These are phyloP conservation scores for Colletes latitarsis DNA, from an alignment of 1,140 invertebrate species.

Conservation along the genomic window DNA sequence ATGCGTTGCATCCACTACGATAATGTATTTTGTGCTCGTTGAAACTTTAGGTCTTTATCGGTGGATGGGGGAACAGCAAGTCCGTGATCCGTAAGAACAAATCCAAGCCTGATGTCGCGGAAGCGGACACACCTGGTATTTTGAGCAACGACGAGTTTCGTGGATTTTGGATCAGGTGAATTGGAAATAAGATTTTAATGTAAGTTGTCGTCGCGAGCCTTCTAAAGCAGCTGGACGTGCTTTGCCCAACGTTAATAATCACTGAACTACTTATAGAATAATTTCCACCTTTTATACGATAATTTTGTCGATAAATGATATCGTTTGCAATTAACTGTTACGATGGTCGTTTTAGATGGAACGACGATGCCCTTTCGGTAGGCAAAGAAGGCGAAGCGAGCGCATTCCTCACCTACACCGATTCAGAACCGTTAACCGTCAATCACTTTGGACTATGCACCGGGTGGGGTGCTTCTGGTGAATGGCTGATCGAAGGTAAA, in stretches of 20 bases:
- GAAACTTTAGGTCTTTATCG: constrained; percentile 86
- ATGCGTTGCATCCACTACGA: no score
- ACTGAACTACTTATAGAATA: neutral
- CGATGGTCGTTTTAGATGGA: constrained; percentile 82
- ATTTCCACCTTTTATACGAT: no score
- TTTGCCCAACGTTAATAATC: neutral
- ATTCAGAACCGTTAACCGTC: constrained; percentile 86
- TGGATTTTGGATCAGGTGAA: constrained; percentile 88
- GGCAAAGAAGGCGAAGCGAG: constrained; percentile 86
- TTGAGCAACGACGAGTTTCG: constrained; percentile 87
- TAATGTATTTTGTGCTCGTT: neutral
- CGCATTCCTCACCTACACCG: constrained; percentile 87
- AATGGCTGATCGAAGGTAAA: constrained; percentile 91
- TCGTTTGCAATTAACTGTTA: neutral
- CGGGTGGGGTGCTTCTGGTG: constrained; percentile 91
- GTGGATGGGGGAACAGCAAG: constrained; percentile 91
- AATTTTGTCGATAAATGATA: no score
- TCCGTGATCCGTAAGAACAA: constrained; percentile 91
- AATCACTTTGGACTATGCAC: constrained; percentile 90
- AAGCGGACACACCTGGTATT: constrained; percentile 86
- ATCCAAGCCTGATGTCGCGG: constrained; percentile 88
- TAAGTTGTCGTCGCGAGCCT: no score
- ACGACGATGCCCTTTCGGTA: constrained; percentile 84
- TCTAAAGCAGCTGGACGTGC: no score
- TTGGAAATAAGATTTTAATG: neutral